phyloP scores from a whole-genome alignment of 2,113 vertebrate genomes.

The Mustelus asterias region DNA sequence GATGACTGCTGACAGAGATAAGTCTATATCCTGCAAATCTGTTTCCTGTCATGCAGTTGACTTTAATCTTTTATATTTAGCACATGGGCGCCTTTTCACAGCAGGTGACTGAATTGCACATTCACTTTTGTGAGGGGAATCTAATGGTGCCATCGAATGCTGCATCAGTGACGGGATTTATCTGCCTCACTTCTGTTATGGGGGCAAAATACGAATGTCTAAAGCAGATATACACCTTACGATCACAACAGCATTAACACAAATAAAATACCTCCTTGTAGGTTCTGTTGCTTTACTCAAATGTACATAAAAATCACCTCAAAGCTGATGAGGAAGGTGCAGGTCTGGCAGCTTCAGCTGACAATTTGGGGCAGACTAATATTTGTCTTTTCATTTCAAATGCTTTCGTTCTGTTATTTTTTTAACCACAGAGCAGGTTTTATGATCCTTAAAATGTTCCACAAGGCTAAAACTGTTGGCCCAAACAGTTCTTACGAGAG shows the following conservation, averaged over 20 bases:
- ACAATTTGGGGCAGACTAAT: background rate
- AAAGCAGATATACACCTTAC: background rate
- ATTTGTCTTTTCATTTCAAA: background rate
- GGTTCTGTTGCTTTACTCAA: background rate
- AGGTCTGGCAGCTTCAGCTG: background rate
- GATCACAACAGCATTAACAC: background rate
- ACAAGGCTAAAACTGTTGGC: background rate
- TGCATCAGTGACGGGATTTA: background rate
- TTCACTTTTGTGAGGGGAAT: background rate
- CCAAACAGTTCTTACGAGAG: background rate
- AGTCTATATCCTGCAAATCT: slow-evolving; percentile 29
- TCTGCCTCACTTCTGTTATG: background rate
- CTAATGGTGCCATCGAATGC: background rate
- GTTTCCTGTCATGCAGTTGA: slow-evolving; percentile 6
- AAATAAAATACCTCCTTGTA: background rate
- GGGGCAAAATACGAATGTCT: background rate
- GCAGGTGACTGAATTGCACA: background rate
- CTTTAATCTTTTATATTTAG: slow-evolving; percentile 8
- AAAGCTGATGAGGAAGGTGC: background rate
- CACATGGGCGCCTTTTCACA: background rate
- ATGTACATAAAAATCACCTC: background rate
- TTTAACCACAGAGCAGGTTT: background rate
- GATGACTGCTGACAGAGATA: slow-evolving; percentile 10
- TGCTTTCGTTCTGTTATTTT: background rate
- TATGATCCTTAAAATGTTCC: background rate